phyloP scores from a whole-genome alignment of 2,888 invertebrate species.

The Syritta pipiens region DNA sequence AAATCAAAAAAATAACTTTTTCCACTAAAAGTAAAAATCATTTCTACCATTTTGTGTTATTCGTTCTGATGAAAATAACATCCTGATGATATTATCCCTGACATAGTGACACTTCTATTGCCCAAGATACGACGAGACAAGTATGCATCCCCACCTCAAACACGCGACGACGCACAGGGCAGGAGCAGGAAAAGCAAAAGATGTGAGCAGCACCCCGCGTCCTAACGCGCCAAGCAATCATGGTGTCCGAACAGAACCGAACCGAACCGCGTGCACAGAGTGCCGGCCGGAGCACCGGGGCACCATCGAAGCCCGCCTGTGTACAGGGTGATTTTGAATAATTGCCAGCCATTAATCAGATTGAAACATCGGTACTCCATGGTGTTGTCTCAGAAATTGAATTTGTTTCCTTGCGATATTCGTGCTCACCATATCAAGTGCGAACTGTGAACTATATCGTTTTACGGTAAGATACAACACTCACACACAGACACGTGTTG shows the following conservation, averaged over 20 bases:
- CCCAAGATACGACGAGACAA: conserved; percentile 33
- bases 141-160: conserved; percentile 32
- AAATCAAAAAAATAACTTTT: conserved; percentile 35
- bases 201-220: conserved; percentile 27
- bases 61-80: conserved; percentile 58
- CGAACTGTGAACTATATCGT: conserved; percentile 32
- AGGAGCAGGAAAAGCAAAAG: conserved; percentile 1
- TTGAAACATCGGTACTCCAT: conserved; percentile 56
- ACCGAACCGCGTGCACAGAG: conserved; percentile 48
- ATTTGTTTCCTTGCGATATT: conserved; percentile 62
- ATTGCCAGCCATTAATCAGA: conserved; percentile 64
- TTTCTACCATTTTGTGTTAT: conserved; percentile 31
- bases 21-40: conserved; percentile 24
- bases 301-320: conserved; percentile 22
- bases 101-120: conserved; percentile 65
- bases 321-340: conserved; percentile 66
- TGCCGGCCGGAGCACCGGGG: conserved; percentile 1
- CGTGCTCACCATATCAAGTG: conserved; percentile 47
- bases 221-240: conserved; percentile 52
- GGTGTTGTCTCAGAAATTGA: conserved; percentile 64
- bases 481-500: neutral
- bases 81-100: conserved; percentile 59
- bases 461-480: conserved; percentile 3
- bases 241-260: conserved; percentile 58
- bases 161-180: conserved; percentile 1